phyloP scores from a whole-genome alignment of 2,113 vertebrate species.

The Choloepus hoffmanni region DNA sequence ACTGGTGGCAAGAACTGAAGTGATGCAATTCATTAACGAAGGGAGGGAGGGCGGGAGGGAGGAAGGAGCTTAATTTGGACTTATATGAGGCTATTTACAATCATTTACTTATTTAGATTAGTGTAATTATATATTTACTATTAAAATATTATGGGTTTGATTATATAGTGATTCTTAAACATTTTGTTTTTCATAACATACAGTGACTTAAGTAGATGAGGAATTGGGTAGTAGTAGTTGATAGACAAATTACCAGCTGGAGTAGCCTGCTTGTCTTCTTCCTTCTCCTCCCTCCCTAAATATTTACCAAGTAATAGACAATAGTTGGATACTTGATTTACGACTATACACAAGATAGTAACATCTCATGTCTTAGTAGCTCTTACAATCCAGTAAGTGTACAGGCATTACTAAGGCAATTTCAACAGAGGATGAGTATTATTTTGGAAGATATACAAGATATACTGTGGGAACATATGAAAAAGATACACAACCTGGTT shows the following conservation, averaged over 20 bases:
- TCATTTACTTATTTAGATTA: background rate
- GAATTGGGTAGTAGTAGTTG: background rate
- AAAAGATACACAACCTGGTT: background rate
- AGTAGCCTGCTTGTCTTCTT: background rate
- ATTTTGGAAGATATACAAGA: background rate
- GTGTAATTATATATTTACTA: background rate
- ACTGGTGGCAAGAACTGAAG: too few relatives aligned
- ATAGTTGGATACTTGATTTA: background rate
- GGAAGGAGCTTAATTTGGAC: background rate
- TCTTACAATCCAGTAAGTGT: background rate
- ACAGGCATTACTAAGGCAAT: background rate
- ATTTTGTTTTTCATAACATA: background rate
- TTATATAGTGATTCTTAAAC: background rate
- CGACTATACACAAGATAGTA: background rate
- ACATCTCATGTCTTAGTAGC: background rate
- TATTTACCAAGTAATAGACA: background rate
- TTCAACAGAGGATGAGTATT: background rate
- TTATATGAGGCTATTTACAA: background rate
- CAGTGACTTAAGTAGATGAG: background rate
- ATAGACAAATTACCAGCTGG: background rate
- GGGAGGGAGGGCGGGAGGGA: background rate
- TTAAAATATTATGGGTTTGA: background rate
- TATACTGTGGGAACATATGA: background rate
- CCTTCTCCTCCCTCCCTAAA: background rate
- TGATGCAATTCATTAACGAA: background rate